Base-by-base conservation (phyloP, 2,797 vertebrate species). In the Anguilla pacifica region DNA sequence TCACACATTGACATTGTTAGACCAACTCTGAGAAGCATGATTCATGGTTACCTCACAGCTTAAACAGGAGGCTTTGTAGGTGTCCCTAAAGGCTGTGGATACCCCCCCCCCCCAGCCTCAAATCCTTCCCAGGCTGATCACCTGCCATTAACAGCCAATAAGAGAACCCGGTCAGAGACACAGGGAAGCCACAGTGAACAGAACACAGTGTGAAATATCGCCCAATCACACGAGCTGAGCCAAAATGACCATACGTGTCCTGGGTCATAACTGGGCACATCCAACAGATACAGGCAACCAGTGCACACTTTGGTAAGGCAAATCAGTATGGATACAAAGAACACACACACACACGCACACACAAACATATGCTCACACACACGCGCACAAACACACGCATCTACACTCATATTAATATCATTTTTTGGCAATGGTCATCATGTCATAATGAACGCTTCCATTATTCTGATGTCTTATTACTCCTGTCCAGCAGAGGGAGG, bases 1-100 rank as follows among this genome's bases (percentile, higher is more conserved):
- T 3, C 51, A 88, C 79, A 88, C 85, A 86, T 43, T 59, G 85
- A 82, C 79, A 83, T 84, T 59, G 49, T 84, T 13, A 86, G 59
- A 25, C 79, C 35, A 70, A 51, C 74, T 70, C 70, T 83, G 79
- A 83, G 74, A 51, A 79, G 72, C 31, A 84, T 10, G 83, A 59
- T 64, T 83, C 31, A 84, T 10, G 83, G 77, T 64, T 57, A 64
- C 61, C 39, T 39, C 43, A 70, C 19, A 57, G 13, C 6, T 35
- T 49, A 9, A 72, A 46, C 35, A 25, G 28, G 35, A 83, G 13
- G 13, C 9, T n/a, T 43, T 22, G 3, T 35, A 28, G 1, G 28
- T 1, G 31, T 15, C 28, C 13, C 13, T 31, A 15, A 79, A 57
- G 2, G 39, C 39, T 39, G 39, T 39, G 39, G 39, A 39, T 39